phyloP scores from a whole-genome alignment of 2,113 vertebrate species.

The Nannobrachium achirus region DNA sequence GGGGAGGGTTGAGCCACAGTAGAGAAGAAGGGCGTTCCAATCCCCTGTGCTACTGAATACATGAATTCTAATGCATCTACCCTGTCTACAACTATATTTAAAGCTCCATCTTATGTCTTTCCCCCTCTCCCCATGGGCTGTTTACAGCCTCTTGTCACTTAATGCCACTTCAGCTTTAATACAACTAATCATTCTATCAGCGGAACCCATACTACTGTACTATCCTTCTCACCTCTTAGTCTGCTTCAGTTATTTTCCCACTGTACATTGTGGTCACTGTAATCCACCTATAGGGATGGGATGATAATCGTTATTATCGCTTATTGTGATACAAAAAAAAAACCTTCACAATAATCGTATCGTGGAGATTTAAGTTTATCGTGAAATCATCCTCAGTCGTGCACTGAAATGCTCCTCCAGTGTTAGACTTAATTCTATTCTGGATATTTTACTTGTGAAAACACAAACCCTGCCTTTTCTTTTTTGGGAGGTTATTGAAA shows the following conservation, averaged over 20 bases:
- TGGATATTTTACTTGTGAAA: background rate
- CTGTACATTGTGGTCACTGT: no score
- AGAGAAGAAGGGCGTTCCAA: background rate
- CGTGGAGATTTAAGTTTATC: no score
- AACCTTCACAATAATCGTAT: no score
- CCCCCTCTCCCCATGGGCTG: background rate
- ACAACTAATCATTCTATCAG: conserved; percentile 26
- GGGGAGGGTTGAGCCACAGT: background rate
- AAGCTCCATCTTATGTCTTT: background rate
- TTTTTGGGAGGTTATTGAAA: no score
- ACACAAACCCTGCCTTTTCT: background rate
- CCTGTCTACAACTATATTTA: conserved; percentile 26
- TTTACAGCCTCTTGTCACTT: conserved; percentile 8
- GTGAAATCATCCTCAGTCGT: no score
- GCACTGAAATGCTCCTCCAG: no score
- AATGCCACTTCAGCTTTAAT: conserved; percentile 14
- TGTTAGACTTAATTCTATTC: background rate
- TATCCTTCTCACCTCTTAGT: background rate
- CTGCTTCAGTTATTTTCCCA: background rate
- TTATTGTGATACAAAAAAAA: no score
- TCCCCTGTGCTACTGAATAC: conserved; percentile 25
- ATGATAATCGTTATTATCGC: no score
- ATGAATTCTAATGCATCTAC: conserved; percentile 48
- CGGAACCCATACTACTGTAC: background rate
- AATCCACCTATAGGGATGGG: no score